Evolutionary conservation across 2,888 invertebrate genomes (phyloP), one percentile per base, ranked within the genome.

Genomic region (Drosophila infuscata): DNA sequence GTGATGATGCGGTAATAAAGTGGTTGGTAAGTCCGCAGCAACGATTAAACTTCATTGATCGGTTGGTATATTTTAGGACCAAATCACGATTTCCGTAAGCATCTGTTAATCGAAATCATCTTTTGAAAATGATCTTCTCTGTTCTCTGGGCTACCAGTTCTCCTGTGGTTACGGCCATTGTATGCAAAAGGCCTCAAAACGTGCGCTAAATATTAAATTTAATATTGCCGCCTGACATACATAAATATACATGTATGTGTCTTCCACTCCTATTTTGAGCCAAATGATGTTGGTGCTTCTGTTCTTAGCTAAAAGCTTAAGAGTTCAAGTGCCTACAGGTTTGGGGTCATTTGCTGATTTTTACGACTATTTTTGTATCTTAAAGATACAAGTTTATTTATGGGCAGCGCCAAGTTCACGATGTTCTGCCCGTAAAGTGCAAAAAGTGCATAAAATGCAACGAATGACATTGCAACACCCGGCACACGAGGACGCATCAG

Each of bases 301-400:
- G 70, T 69, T 62, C 52, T 61, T 64, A 74, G 76, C 70, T 70
- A 72, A 85, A 76, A 76, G 86, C 88, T 86, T 73, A 88, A 70
- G 69, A 69, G 71, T 75, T 75, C 75, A 75, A 75, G 74, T 78
- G 74, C 74, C 63, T 70, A 41, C 53, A 52, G 65, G 64, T 70
- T 74, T 70, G 84, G 75, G 88, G 75, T 73, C 75, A 88, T 87
- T 83, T 75, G 80, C 77, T 72, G 81, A 82, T 83, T 80, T 90
- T 87, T 90, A 90, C 88, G 90, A 89, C 89, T 84, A 30, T 63
- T 76, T 89, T 84, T 71, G 82, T 84, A 90, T 87, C 84, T 90
- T 82, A 70, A 88, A 87, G 90, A 89, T 87, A 80, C 79, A 88
- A 79, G 87, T 90, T 89, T 90, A 89, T 87, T 87, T 87, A 87